Base-by-base conservation (phyloP, 2,888 invertebrate genomes). In the Drosophila hamatofila region DNA sequence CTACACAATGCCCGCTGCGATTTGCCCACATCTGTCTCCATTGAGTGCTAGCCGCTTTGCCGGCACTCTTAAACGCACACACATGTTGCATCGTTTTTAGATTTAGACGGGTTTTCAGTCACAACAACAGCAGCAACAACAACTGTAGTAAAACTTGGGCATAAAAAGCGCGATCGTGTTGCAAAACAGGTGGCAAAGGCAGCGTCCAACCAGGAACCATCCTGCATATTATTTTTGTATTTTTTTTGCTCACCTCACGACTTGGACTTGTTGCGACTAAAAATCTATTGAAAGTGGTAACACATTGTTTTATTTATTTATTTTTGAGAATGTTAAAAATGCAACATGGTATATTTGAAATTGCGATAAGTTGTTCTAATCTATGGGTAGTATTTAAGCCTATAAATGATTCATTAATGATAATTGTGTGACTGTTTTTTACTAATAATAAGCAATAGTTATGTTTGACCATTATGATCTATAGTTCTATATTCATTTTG, bases 31-130 rank as follows among this genome's bases (percentile, higher is more conserved):
- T 83, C 73, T 84, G 85, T 84, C 72, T 75, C 72, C 78, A 83
- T 85, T 82, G 78, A 80, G 72, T 68, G 88, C 72, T 80, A 72
- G 79, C 76, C 67, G 72, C 54, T 75, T 75, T 83, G 87, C 87
- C 83, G 87, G 89, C 78, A 79, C 75, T 85, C 72, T 87, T 69
- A 78, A 75, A 87, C 78, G 73, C 85, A 89, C 89, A 85, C 84
- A 85, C 84, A 85, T 85, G 89, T 85, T 85, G 88, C 89, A 81
- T 85, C 88, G 76, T 35, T 89, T 83, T 87, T 83, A 84, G 89
- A 89, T 87, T 83, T 79, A 86, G 89, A 84, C 84, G 84, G 78
- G 87, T 83, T 88, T 81, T 68, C 48, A 48, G 18, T 52, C 60
- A 30, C 58, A 30, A 49, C 48, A 72, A 55, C 56, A 58, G 25